A percentile compares a stretch with the other conserved stretches of the same genome.
Evolutionary conservation across 2,113 vertebrate species (phyloP).

Genomic region (Heloderma charlesbogerti): DNA sequence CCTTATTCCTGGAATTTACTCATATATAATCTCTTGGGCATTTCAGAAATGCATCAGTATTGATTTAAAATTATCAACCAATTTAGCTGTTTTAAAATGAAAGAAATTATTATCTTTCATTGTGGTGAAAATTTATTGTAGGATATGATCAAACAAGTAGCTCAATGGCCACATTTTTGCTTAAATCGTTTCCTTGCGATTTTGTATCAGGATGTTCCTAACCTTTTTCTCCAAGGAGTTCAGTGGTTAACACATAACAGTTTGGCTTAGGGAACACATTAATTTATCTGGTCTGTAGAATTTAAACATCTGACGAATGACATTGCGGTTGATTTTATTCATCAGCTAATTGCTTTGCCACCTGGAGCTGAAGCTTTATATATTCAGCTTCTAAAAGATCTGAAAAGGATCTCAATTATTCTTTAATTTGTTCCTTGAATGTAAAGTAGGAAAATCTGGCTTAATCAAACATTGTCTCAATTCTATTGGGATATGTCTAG

Average conservation of each 20-base stretch:
- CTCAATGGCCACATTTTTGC: conserved; percentile 65
- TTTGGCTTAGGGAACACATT: conserved; percentile 90
- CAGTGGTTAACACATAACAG: conserved; percentile 82
- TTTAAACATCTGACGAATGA: conserved; percentile 93
- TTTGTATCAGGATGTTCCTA: conserved; percentile 67
- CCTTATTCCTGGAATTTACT: background rate
- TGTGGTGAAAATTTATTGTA: conserved; percentile 66
- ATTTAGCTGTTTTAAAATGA: conserved; percentile 40
- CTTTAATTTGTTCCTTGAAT: conserved; percentile 95
- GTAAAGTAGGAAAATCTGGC: conserved; percentile 94
- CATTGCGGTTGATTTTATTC: conserved; percentile 95
- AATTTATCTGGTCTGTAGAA: conserved; percentile 92
- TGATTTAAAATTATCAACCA: background rate
- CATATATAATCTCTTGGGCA: conserved; percentile 6
- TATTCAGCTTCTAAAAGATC: conserved; percentile 92
- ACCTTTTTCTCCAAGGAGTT: conserved; percentile 75
- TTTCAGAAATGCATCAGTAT: background rate
- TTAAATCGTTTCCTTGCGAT: conserved; percentile 62
- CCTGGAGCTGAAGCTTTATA: conserved; percentile 92
- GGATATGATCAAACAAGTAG: conserved; percentile 68
- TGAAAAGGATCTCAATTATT: conserved; percentile 91
- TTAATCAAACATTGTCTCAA: conserved; percentile 96
- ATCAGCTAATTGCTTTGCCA: conserved; percentile 98
- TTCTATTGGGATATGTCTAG: conserved; percentile 92
- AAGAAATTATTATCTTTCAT: conserved; percentile 48